Conservation (phyloP, 2,797 vertebrate genomes). For the Heteromormyrus szaboi region DNA sequence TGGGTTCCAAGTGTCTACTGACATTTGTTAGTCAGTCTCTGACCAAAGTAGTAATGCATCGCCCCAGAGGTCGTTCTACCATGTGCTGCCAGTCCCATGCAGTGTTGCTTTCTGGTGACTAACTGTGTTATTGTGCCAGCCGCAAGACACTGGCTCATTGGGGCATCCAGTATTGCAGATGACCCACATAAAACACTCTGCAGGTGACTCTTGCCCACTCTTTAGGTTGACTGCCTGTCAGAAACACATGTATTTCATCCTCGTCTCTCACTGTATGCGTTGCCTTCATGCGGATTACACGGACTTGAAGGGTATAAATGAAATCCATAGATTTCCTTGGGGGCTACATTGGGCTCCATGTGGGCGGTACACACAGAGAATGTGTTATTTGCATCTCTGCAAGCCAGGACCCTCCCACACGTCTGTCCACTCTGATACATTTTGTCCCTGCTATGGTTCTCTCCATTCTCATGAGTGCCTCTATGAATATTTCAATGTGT, state of each 20-base stretch:
- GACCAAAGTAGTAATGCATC: not conserved
- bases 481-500: not conserved
- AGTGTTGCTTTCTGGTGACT: not conserved
- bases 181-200: no score
- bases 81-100: not conserved
- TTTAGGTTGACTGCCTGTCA: not conserved
- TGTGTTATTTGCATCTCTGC: not conserved
- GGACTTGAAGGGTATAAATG: not conserved
- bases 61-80: not conserved
- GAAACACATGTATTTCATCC: not conserved
- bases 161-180: not conserved
- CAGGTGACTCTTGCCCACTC: not conserved
- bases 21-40: not conserved
- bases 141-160: not conserved
- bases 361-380: not conserved
- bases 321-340: constrained; percentile 8
- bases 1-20: not conserved
- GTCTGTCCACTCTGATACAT: constrained; percentile 2
- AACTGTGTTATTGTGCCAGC: not conserved
- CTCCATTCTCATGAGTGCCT: not conserved
- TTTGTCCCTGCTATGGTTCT: not conserved
- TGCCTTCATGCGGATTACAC: not conserved
- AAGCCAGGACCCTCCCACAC: not conserved
- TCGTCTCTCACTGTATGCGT: not conserved
- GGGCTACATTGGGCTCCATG: not conserved